Conservation (phyloP, 1,140 invertebrate species). For the Plutomurus gul region DNA sequence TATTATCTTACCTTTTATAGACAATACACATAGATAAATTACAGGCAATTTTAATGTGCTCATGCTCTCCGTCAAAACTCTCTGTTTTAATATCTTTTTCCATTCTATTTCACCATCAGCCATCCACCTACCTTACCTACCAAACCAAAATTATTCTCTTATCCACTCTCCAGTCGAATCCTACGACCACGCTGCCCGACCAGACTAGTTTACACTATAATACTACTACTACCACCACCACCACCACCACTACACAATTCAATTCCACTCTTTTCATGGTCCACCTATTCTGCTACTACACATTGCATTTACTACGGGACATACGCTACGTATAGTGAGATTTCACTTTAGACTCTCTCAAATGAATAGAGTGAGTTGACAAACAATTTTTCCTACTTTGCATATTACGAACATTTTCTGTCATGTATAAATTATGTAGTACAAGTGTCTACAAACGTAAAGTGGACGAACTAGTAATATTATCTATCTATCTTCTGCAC, state of each 20-base stretch:
- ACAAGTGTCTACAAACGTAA: neutral
- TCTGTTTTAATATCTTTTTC: conserved; percentile 26
- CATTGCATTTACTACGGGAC: neutral
- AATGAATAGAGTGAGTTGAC: conserved; percentile 6
- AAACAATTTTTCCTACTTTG: conserved; percentile 12
- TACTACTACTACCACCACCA: no score
- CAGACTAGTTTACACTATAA: no score
- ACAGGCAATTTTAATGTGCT: conserved; percentile 31
- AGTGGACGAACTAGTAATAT: no score
- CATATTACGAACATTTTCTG: conserved; percentile 21
- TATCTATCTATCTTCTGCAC: no score
- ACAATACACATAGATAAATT: conserved; percentile 33
- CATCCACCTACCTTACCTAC: neutral
- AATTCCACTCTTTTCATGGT: no score
- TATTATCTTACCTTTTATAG: conserved; percentile 33
- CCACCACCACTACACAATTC: no score
- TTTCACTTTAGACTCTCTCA: neutral
- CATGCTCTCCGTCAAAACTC: conserved; percentile 21
- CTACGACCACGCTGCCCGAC: no score
- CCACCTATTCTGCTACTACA: neutral
- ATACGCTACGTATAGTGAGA: neutral
- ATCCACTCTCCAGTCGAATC: conserved; percentile 7
- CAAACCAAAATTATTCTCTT: neutral
- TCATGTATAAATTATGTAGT: conserved; percentile 24
- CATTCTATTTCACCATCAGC: neutral